A percentile compares a stretch with the other conserved stretches of the same genome.
Conservation (phyloP, 1,140 invertebrate species). For the Telenomus remus region DNA sequence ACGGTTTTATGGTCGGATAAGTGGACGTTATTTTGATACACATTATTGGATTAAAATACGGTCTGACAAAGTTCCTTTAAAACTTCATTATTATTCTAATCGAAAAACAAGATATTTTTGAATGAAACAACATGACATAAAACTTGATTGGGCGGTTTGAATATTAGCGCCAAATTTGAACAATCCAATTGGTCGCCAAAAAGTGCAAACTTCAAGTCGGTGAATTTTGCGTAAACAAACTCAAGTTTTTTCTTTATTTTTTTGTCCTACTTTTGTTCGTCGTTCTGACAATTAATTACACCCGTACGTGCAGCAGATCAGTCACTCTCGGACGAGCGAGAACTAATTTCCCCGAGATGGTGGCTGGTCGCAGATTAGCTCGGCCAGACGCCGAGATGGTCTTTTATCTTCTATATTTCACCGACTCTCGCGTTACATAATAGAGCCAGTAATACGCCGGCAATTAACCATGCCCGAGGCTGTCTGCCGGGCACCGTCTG, state of each 20-base stretch:
- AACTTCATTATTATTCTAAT: conserved; percentile 1
- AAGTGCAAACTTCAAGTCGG: too few relatives aligned
- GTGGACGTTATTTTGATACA: conserved; percentile 41
- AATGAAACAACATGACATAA: too few relatives aligned
- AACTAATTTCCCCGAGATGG: conserved; percentile 45
- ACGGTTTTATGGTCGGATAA: conserved; percentile 35
- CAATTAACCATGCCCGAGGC: conserved; percentile 54
- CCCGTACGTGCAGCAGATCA: conserved; percentile 20
- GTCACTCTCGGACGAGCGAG: conserved; percentile 27
- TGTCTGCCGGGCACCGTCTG: conserved; percentile 49
- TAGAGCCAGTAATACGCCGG: conserved; percentile 51
- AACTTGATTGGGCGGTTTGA: too few relatives aligned
- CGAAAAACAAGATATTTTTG: too few relatives aligned
- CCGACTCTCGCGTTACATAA: conserved; percentile 52
- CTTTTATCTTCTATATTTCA: conserved; percentile 52
- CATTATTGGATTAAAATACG: conserved; percentile 40
- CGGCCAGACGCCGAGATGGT: conserved; percentile 43
- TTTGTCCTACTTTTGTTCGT: too few relatives aligned
- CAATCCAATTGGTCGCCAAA: too few relatives aligned
- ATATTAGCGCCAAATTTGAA: too few relatives aligned
- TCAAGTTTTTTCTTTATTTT: too few relatives aligned
- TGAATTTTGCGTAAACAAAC: too few relatives aligned
- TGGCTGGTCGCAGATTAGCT: conserved; percentile 24
- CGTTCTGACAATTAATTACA: conserved; percentile 17
- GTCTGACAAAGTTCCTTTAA: conserved; percentile 35